These are phyloP conservation scores for Leptinotarsa haldemani DNA, from an alignment of 2,888 invertebrate genomes.

Conservation along the genomic window DNA sequence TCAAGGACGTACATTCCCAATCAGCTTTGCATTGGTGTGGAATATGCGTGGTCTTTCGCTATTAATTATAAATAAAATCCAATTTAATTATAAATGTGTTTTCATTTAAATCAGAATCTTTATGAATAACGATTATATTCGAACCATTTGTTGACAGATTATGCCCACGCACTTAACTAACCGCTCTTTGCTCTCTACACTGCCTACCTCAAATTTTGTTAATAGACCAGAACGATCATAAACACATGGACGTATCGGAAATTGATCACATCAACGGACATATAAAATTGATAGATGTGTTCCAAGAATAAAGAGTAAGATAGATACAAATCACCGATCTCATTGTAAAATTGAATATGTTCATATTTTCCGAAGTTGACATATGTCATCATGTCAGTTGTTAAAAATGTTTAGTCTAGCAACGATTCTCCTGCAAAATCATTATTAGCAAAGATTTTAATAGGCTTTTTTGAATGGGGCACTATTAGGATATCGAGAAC, in stretches of 20 bases:
- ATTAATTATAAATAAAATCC: constrained; percentile 38
- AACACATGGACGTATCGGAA: background rate
- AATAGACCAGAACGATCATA: constrained; percentile 25
- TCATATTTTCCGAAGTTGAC: too few species aligned
- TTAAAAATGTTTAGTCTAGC: too few species aligned
- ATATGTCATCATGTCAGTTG: too few species aligned
- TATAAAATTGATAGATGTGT: too few species aligned
- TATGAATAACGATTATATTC: constrained; percentile 38
- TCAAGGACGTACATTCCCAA: constrained; percentile 38
- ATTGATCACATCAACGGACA: background rate
- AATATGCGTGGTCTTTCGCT: constrained; percentile 40
- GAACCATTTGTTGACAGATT: constrained; percentile 38
- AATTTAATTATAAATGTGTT: constrained; percentile 39
- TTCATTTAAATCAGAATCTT: constrained; percentile 22
- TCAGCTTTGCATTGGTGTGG: constrained; percentile 27
- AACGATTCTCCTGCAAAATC: too few species aligned
- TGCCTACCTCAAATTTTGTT: constrained; percentile 41
- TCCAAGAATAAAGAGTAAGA: too few species aligned
- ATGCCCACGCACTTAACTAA: constrained; percentile 34
- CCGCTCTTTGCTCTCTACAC: constrained; percentile 32
- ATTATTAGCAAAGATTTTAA: too few species aligned
- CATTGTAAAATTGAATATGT: too few species aligned
- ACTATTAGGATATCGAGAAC: too few species aligned
- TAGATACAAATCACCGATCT: too few species aligned
- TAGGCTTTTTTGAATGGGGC: too few species aligned